Conservation (phyloP, 2,113 vertebrate genomes). For the Ranitomeya imitator region DNA sequence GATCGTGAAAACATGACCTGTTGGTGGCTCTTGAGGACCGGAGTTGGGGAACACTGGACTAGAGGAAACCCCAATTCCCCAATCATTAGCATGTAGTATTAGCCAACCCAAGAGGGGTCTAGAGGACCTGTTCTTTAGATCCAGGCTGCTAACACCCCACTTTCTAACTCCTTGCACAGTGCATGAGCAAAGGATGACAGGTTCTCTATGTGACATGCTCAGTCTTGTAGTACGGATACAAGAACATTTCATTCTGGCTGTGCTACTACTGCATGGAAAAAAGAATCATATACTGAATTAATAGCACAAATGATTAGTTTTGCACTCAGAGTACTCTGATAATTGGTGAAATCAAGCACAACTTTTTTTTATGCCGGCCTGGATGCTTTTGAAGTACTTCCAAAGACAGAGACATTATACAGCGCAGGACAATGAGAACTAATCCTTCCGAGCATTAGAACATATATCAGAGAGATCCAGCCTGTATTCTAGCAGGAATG, state of each 20-base stretch:
- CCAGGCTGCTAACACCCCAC: no score
- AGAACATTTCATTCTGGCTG: not conserved
- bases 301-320: not conserved
- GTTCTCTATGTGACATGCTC: not conserved
- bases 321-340: slow-evolving; percentile 2
- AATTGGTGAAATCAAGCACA: not conserved
- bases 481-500: slow-evolving; percentile 6
- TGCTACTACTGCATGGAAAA: not conserved
- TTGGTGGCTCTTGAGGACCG: no score
- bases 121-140: no score
- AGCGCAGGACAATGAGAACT: not conserved
- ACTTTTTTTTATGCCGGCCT: not conserved
- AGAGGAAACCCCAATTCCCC: no score
- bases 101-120: no score
- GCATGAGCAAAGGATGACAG: no score
- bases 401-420: slow-evolving; percentile 13
- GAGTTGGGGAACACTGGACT: no score
- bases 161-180: no score
- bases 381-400: slow-evolving; percentile 15
- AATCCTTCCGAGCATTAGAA: slow-evolving; percentile 24
- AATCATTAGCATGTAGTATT: no score
- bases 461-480: slow-evolving; percentile 6
- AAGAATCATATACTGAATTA: not conserved
- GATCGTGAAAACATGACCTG: no score
- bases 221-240: not conserved